These are phyloP conservation scores for Sesia bembeciformis DNA, from an alignment of 2,888 invertebrate genomes.

Conservation along the genomic window DNA sequence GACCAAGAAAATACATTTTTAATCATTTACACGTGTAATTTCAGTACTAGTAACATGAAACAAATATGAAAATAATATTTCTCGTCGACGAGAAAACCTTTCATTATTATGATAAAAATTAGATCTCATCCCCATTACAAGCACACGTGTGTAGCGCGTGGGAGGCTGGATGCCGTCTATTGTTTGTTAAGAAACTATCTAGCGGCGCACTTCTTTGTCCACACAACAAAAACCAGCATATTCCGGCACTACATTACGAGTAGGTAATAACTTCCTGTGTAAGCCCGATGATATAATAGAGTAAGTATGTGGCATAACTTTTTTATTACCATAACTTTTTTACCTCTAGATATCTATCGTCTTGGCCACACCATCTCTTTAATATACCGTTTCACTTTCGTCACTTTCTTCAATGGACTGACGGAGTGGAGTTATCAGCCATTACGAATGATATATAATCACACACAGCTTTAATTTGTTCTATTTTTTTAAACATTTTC, in stretches of 20 bases:
- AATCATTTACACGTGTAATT: too few species aligned
- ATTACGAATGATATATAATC: background rate
- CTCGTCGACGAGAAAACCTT: too few species aligned
- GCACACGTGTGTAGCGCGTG: background rate
- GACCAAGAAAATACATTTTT: too few species aligned
- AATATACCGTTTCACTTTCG: background rate
- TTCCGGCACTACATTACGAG: constrained; percentile 45
- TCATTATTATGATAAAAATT: background rate
- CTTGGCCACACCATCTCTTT: background rate
- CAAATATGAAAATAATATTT: too few species aligned
- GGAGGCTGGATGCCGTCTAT: constrained; percentile 3
- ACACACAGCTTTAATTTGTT: too few species aligned
- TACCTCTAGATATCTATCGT: background rate
- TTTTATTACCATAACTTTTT: background rate
- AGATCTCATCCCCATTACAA: background rate
- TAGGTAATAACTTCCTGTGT: constrained; percentile 51
- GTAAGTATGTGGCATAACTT: constrained; percentile 14
- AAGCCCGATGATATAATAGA: constrained; percentile 41
- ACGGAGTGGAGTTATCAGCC: background rate
- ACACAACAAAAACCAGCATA: constrained; percentile 34
- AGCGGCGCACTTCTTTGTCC: constrained; percentile 37
- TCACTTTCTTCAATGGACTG: background rate
- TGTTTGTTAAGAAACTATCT: constrained; percentile 29
- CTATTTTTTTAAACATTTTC: too few species aligned
- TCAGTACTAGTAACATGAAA: too few species aligned